Evolutionary conservation across 2,797 vertebrate genomes (phyloP).

Genomic region (Forpus xanthops): DNA sequence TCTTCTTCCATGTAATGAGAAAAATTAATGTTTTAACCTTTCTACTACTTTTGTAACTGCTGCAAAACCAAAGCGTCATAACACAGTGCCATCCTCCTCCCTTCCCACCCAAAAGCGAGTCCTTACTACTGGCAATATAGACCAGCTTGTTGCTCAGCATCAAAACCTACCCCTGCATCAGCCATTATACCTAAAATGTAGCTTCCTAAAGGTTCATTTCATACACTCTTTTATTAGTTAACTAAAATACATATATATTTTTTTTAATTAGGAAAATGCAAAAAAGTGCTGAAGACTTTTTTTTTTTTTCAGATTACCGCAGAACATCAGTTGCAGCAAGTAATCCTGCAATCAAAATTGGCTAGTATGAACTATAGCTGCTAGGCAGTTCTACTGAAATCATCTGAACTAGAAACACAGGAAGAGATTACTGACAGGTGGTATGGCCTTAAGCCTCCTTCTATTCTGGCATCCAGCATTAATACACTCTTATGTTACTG

Average conservation of each 20-base stretch:
- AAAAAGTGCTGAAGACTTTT: not conserved
- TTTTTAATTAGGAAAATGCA: not conserved
- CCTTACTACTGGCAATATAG: not conserved
- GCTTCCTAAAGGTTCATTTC: not conserved
- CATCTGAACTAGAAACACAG: not conserved
- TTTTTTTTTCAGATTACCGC: not conserved
- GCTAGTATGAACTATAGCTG: not conserved
- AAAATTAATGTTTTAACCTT: not conserved
- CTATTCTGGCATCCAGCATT: not conserved
- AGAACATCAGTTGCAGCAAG: not conserved
- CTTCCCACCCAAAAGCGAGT: not conserved
- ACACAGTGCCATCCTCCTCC: not conserved
- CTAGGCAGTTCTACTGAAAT: not conserved
- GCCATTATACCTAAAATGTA: not conserved
- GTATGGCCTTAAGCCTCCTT: not conserved
- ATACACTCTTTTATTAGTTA: not conserved
- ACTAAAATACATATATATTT: not conserved
- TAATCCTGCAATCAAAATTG: not conserved
- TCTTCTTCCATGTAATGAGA: not conserved
- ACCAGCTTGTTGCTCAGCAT: not conserved
- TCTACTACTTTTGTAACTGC: not conserved
- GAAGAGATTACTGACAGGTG: not conserved
- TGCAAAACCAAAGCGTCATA: constrained; percentile 1
- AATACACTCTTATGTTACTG: not conserved
- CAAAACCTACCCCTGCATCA: not conserved